Conservation (phyloP, 2,888 invertebrate genomes). For the Brachypalpus laphriformis region DNA sequence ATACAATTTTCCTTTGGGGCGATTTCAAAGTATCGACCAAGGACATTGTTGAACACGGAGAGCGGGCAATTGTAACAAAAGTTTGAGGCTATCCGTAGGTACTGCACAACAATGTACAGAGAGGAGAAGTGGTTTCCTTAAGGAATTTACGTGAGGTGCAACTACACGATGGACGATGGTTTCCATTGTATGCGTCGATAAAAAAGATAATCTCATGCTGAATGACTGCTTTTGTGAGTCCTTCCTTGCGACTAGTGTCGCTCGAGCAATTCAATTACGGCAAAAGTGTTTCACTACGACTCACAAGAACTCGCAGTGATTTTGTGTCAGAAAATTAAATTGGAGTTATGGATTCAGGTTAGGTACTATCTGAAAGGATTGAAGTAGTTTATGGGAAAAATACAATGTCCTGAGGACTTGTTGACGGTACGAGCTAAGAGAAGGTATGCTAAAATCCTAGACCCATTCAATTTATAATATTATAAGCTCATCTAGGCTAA, state of each 20-base stretch:
- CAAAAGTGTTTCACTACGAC: conserved; percentile 55
- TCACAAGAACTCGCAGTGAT: conserved; percentile 26
- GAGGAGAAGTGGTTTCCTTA: conserved; percentile 26
- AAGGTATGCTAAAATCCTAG: too few relatives aligned
- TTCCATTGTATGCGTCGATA: conserved; percentile 12
- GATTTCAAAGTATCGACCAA: conserved; percentile 25
- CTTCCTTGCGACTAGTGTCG: conserved; percentile 27
- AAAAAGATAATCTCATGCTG: conserved; percentile 54
- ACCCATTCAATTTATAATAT: not conserved
- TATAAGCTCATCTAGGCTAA: not conserved
- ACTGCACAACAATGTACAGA: conserved; percentile 31
- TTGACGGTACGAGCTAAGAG: not conserved
- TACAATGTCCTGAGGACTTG: not conserved
- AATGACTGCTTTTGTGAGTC: conserved; percentile 43
- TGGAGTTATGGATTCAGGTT: conserved; percentile 76
- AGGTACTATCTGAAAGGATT: not conserved
- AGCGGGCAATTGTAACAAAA: conserved; percentile 49
- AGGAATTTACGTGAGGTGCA: conserved; percentile 27
- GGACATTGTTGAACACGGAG: conserved; percentile 51
- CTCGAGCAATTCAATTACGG: conserved; percentile 63
- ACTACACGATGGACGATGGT: conserved; percentile 30
- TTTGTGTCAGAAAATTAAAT: conserved; percentile 54
- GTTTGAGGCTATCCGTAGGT: conserved; percentile 18
- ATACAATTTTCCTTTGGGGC: conserved; percentile 28
- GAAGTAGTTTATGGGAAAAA: not conserved